Base-by-base conservation (phyloP, 2,113 vertebrate genomes). In the Colinus virginianus region DNA sequence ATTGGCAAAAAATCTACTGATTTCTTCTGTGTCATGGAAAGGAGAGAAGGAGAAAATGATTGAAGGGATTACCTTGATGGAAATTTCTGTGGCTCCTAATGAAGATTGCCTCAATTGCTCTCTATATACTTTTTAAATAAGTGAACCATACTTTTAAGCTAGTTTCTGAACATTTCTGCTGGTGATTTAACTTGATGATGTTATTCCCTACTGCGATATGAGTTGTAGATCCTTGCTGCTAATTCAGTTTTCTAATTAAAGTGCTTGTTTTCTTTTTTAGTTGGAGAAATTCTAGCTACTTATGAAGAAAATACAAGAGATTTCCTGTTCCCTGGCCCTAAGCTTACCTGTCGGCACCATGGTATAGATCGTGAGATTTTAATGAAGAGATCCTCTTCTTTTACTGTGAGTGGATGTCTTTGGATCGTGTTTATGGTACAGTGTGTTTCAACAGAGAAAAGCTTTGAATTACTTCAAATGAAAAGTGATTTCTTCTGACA, bases 261-360 rank as follows among this genome's bases (percentile, higher is more conserved):
- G 43, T 58, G 61, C 46, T 2, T 87, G 36, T 94, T 87, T 98
- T 95, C 88, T 92, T 97, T 98, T 12, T 94, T 93, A 99, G 99
- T 98, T 87, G 98, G 98, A 91, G 98, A 98, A 96, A 97, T 98
- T 92, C 92, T 99, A 51, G 98, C 99, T 77, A 98, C 97, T 0
- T 97, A 99, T 96, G 97, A 98, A 95, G 98, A 98, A 95, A 98
- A 98, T 96, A 99, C 98, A 96, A 98, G 98, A 97, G 98, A 98
- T 90, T 99, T 99, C 97, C 97, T 99, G 96, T 99, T 99, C 93
- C 98, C 98, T 77, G 98, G 97, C 92, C 98, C 97, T 93, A 98
- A 97, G 87, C 95, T 97, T 92, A 96, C 96, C 84, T 91, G 93
- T 77, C 97, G 97, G 91, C 97, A 96, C 90, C 96, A 94, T 87